Percentiles rank a stretch among this genome's conserved stretches.
Evolutionary conservation across 2,888 invertebrate genomes (phyloP).

Genomic region (Oscheius sp.): DNA sequence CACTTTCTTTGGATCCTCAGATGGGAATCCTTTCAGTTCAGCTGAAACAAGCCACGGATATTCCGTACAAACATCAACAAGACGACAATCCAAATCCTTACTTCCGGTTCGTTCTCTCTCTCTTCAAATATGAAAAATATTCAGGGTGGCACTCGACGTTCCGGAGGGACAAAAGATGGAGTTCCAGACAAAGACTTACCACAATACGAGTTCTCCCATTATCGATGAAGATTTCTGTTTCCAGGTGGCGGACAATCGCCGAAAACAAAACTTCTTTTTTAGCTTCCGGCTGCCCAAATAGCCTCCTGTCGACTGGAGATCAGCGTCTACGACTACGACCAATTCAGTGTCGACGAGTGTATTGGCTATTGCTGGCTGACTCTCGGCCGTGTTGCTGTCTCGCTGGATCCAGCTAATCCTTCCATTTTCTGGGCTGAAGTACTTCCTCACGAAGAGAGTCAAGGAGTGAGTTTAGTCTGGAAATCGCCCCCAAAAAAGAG

Average conservation of each 20-base stretch:
- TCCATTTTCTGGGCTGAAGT: conserved; percentile 70
- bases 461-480: conserved; percentile 32
- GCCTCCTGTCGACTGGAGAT: conserved; percentile 63
- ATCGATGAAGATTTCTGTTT: conserved; percentile 69
- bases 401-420: conserved; percentile 54
- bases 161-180: conserved; percentile 58
- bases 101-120: too few relatives aligned
- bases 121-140: too few relatives aligned
- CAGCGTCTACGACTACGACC: conserved; percentile 68
- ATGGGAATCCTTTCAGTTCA: conserved; percentile 77
- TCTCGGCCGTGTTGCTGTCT: conserved; percentile 55
- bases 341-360: conserved; percentile 66
- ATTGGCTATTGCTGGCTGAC: conserved; percentile 69
- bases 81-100: conserved; percentile 61
- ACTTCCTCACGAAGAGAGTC: conserved; percentile 69
- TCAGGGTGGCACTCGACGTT: conserved; percentile 55
- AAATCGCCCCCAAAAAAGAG: background rate
- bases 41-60: conserved; percentile 77
- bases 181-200: conserved; percentile 62
- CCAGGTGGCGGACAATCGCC: conserved; percentile 49
- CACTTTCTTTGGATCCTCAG: conserved; percentile 77
- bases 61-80: conserved; percentile 62
- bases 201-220: conserved; percentile 58
- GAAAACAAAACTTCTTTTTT: background rate
- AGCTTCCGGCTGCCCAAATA: conserved; percentile 55